Percentiles rank a stretch among this genome's conserved stretches.
phyloP scores from a whole-genome alignment of 2,113 vertebrate species.

The Siniperca knerii region DNA sequence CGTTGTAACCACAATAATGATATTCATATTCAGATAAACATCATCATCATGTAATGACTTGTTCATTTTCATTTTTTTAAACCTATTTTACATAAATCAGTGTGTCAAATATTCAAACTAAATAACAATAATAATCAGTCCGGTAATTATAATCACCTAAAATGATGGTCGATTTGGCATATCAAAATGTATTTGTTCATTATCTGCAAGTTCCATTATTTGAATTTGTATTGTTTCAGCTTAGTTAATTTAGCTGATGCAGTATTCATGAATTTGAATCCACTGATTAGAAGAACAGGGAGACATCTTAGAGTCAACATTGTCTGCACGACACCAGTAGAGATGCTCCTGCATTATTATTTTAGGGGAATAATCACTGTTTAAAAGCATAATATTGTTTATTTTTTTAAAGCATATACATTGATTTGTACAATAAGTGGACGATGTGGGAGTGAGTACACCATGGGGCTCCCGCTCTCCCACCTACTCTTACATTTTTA shows the following conservation, averaged over 20 bases:
- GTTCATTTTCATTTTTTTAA: neutral
- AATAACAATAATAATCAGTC: neutral
- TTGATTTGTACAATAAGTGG: neutral
- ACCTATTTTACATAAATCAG: neutral
- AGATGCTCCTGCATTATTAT: neutral
- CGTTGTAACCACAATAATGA: neutral
- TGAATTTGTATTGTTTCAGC: neutral
- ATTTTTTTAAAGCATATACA: neutral
- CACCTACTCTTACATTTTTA: neutral
- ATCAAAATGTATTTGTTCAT: neutral
- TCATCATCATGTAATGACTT: neutral
- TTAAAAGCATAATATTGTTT: neutral
- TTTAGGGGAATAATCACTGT: neutral
- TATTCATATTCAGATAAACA: neutral
- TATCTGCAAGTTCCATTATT: neutral
- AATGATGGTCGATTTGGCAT: neutral
- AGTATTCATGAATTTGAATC: neutral
- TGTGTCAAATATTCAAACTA: neutral
- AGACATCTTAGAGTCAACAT: neutral
- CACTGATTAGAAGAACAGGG: neutral
- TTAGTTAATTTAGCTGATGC: neutral
- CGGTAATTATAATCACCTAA: conserved; percentile 9
- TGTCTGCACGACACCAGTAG: no score
- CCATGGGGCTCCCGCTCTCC: neutral
- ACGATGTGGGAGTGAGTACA: neutral